Percentiles rank a stretch among this genome's conserved stretches.
Conservation (phyloP, 2,113 vertebrate species). For the Phoenicopterus ruber region DNA sequence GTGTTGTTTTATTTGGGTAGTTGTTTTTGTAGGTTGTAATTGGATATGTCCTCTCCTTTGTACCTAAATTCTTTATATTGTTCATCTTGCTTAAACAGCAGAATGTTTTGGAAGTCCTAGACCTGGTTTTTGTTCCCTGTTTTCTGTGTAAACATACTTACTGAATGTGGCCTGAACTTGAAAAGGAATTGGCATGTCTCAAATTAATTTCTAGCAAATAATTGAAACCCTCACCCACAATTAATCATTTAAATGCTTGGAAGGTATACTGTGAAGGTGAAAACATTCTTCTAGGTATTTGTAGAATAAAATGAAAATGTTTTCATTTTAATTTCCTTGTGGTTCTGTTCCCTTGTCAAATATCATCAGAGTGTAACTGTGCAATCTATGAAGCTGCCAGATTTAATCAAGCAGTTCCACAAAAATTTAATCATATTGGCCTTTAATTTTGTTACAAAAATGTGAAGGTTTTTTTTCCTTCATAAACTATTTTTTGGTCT, state of each 20-base stretch:
- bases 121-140: background rate
- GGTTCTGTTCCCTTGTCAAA: slow-evolving; percentile 28
- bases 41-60: background rate
- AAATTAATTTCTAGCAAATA: background rate
- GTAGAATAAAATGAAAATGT: background rate
- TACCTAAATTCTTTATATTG: background rate
- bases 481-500: background rate
- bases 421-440: background rate
- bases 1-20: background rate
- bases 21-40: background rate
- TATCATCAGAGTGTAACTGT: background rate
- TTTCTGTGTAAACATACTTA: background rate
- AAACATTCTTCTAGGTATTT: background rate
- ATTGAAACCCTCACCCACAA: background rate
- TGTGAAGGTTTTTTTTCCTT: background rate
- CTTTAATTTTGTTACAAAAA: background rate
- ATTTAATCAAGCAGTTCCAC: background rate
- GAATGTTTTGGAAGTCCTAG: background rate
- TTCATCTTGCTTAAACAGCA: background rate
- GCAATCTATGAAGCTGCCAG: background rate
- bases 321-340: background rate
- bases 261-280: background rate
- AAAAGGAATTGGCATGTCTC: background rate
- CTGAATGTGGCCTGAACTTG: background rate
- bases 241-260: background rate